A percentile compares a stretch with the other conserved stretches of the same genome.
These are phyloP conservation scores for Rhizomys pruinosus DNA, from an alignment of 2,113 vertebrate genomes.

Conservation along the genomic window DNA sequence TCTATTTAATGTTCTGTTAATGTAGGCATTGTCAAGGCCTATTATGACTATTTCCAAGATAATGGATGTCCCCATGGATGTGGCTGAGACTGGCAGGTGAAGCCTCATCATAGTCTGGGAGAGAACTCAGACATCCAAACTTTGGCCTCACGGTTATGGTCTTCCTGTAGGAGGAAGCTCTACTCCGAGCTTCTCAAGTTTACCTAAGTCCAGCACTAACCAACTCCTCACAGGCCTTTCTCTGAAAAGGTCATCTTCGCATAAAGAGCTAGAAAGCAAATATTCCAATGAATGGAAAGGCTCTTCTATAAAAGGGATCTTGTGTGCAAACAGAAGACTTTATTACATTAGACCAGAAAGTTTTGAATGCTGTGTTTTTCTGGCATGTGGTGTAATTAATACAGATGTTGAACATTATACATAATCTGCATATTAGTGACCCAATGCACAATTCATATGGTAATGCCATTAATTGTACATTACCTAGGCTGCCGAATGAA, in stretches of 20 bases:
- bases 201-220: background rate
- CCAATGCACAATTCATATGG: conserved; percentile 72
- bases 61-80: background rate
- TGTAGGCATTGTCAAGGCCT: conserved; percentile 20
- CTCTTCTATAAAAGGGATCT: conserved; percentile 33
- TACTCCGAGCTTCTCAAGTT: background rate
- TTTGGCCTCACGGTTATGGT: conserved; percentile 22
- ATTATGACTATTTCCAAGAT: conserved; percentile 64
- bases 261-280: conserved; percentile 20
- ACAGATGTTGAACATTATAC: conserved; percentile 49
- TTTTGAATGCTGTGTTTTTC: conserved; percentile 47
- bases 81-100: background rate
- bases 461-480: conserved; percentile 78
- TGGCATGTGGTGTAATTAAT: conserved; percentile 71
- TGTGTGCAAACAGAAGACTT: conserved; percentile 50
- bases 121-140: conserved; percentile 26
- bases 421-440: conserved; percentile 73
- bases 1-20: conserved; percentile 58
- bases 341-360: conserved; percentile 40
- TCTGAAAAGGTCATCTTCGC: background rate
- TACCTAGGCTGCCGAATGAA: conserved; percentile 79
- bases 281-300: background rate
- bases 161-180: background rate
- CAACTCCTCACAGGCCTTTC: conserved; percentile 13
- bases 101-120: background rate